Percentiles rank a stretch among this genome's conserved stretches.
phyloP scores from a whole-genome alignment of 2,797 vertebrate species.

The Selene dorsalis region DNA sequence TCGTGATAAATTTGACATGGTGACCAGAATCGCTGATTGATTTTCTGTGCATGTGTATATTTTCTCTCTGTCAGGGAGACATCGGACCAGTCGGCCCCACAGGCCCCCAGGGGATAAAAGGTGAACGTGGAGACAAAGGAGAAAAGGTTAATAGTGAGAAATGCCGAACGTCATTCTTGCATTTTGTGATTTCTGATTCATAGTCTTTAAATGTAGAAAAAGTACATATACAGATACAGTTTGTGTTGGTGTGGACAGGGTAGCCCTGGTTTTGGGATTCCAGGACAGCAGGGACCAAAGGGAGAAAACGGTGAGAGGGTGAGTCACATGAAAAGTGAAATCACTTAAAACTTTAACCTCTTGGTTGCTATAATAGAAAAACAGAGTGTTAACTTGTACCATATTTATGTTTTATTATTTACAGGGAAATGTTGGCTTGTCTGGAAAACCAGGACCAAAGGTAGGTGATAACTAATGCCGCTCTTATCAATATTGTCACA shows the following conservation, averaged over 20 bases:
- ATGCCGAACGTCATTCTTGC: neutral
- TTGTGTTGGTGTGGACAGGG: constrained; percentile 81
- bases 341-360: neutral
- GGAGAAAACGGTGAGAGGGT: constrained; percentile 92
- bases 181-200: neutral
- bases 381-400: neutral
- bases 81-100: constrained; percentile 82
- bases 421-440: constrained; percentile 93
- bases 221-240: neutral
- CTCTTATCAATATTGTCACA: neutral
- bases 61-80: constrained; percentile 85
- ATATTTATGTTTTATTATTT: constrained; percentile 48
- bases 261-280: constrained; percentile 91
- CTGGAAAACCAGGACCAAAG: constrained; percentile 91
- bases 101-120: constrained; percentile 87
- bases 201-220: neutral
- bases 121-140: constrained; percentile 88
- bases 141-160: constrained; percentile 84
- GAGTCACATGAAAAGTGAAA: constrained; percentile 63
- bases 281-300: constrained; percentile 89
- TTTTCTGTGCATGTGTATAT: constrained; percentile 8
- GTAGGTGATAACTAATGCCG: constrained; percentile 68
- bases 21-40: constrained; percentile 25
- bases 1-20: neutral
- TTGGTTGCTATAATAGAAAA: neutral